Percentiles rank a stretch among this genome's conserved stretches.
Conservation (phyloP, 2,888 invertebrate genomes). For the Eulithis testata region DNA sequence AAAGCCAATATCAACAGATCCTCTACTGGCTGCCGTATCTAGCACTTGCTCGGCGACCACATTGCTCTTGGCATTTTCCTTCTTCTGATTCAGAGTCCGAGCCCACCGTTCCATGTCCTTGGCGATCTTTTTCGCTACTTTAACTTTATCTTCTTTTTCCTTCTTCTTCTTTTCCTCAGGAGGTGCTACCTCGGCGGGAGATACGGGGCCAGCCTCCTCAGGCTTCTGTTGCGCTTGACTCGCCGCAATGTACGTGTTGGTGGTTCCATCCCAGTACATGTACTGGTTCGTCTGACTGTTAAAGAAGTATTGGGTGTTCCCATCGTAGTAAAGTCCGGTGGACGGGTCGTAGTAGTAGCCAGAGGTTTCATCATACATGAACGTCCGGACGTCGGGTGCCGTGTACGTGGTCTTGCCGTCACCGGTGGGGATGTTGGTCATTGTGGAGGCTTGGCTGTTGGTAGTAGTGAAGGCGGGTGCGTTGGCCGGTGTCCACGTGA, state of each 20-base stretch:
- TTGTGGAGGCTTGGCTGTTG: constrained; percentile 67
- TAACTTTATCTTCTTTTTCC: constrained; percentile 96
- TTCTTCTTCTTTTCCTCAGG: constrained; percentile 87
- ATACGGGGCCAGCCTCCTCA: constrained; percentile 61
- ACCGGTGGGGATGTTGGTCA: constrained; percentile 82
- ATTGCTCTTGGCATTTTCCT: constrained; percentile 86
- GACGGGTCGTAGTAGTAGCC: constrained; percentile 98
- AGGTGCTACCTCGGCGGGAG: constrained; percentile 63
- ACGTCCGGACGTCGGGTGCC: constrained; percentile 95
- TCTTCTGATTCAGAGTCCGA: constrained; percentile 97
- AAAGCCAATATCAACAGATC: constrained; percentile 96
- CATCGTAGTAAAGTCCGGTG: constrained; percentile 98
- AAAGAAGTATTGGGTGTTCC: constrained; percentile 97
- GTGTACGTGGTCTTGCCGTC: constrained; percentile 88
- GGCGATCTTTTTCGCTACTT: constrained; percentile 98
- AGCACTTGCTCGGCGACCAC: constrained; percentile 76
- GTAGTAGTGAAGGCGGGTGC: constrained; percentile 78
- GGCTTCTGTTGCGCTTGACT: constrained; percentile 68
- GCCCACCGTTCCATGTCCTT: constrained; percentile 96
- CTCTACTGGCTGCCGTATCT: constrained; percentile 84
- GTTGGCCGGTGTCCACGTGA: constrained; percentile 80
- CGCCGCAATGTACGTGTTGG: constrained; percentile 86
- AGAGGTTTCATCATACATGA: constrained; percentile 96
- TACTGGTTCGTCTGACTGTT: constrained; percentile 96
- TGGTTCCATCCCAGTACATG: constrained; percentile 96